These are phyloP conservation scores for Xanthia icteritia DNA, from an alignment of 2,888 invertebrate genomes.

Conservation along the genomic window DNA sequence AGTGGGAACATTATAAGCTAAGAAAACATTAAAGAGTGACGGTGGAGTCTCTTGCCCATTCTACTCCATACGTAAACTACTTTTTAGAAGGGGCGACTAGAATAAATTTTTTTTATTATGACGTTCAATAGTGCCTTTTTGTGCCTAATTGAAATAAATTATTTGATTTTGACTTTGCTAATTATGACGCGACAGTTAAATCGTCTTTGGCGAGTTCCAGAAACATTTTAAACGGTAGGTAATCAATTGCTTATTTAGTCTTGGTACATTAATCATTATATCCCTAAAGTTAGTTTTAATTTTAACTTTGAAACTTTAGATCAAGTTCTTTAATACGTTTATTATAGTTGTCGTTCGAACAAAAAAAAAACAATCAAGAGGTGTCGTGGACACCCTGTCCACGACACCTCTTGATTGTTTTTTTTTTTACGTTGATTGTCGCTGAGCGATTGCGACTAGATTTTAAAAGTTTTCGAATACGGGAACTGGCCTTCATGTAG, in stretches of 20 bases:
- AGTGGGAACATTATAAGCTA: no score
- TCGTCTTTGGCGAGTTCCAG: neutral
- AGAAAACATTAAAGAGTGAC: no score
- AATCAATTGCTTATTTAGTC: neutral
- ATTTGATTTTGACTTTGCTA: no score
- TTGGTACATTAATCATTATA: slow-evolving; percentile 9
- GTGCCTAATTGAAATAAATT: no score
- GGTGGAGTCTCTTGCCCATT: no score
- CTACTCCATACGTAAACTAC: no score
- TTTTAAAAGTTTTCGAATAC: neutral
- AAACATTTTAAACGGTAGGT: neutral
- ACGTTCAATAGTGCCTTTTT: no score
- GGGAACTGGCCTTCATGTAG: neutral
- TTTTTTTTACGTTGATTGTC: neutral
- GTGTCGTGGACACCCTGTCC: no score
- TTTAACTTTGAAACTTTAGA: slow-evolving; percentile 12
- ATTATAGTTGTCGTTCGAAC: neutral
- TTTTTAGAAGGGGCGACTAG: no score
- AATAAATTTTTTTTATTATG: no score
- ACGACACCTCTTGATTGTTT: neutral
- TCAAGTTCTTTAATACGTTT: slow-evolving; percentile 8
- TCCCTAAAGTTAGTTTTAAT: neutral
- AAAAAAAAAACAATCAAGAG: no score
- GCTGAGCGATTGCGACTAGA: neutral
- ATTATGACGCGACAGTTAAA: neutral